phyloP scores from a whole-genome alignment of 2,888 invertebrate species.

The Polydrusus pterygomalis region DNA sequence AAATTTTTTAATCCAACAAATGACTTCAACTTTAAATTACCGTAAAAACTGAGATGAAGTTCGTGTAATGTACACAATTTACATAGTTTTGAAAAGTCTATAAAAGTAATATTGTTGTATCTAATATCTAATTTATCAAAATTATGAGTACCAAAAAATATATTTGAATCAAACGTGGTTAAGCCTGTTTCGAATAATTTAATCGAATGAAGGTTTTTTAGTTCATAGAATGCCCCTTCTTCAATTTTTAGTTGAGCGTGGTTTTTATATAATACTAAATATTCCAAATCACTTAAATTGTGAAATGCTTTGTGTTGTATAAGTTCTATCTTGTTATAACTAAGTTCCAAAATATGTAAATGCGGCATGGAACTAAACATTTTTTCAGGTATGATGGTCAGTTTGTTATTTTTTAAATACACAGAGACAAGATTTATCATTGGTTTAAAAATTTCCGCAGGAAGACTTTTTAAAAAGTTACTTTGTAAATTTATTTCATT shows the following conservation, averaged over 20 bases:
- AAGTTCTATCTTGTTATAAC: no score
- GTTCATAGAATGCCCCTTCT: not conserved
- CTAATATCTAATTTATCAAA: not conserved
- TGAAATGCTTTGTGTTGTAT: no score
- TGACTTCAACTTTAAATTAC: not conserved
- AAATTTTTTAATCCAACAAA: not conserved
- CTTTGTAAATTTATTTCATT: not conserved
- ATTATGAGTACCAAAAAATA: not conserved
- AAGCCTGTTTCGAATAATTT: not conserved
- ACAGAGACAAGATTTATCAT: not conserved
- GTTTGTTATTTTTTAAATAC: slow-evolving; percentile 1
- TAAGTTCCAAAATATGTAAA: no score
- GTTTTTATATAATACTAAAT: not conserved
- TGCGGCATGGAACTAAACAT: no score
- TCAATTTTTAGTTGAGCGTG: not conserved
- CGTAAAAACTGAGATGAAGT: no score
- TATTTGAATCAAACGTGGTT: not conserved
- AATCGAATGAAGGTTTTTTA: not conserved
- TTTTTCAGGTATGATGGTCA: not conserved
- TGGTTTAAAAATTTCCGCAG: not conserved
- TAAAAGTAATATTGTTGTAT: not conserved
- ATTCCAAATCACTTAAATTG: no score
- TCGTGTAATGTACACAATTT: no score
- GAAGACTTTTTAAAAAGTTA: not conserved
- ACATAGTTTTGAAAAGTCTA: not conserved